Evolutionary conservation across 64 coral and sea anemone genomes (phyloP), one percentile per base, ranked within the genome.

Genomic region (Stylophora pistillata): DNA sequence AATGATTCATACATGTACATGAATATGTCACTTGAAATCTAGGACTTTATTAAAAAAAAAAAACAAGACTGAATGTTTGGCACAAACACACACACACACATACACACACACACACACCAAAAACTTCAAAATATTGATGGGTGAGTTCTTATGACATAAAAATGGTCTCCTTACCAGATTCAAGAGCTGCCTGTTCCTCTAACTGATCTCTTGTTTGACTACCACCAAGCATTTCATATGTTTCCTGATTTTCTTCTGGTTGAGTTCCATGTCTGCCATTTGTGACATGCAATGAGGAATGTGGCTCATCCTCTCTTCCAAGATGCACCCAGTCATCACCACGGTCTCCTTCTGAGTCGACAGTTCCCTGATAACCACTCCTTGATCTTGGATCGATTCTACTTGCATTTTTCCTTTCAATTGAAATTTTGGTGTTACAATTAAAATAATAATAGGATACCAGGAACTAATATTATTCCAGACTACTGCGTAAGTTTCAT

Each of bases 301-400:
- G 13, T 20, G 52, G 21, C 5, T 53, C 80, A 53, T 83, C 59
- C 21, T 89, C 87, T 66, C 1, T 23, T 9, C 73, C 58, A n/a
- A 91, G n/a, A 69, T 91, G 59, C 1, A 86, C 81, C 90, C 90
- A 91, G 2, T 91, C 90, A n/a, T 86, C 90, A 10, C 47, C 73
- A 15, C 28, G 37, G 37, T 47, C 4, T 56, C 59, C 68, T 7
- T 58, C 62, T n/a, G 80, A 23, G 15, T 62, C 53, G 56, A 23
- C 79, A 68, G 20, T 13, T 34, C 10, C 32, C 31, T 53, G 37
- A 47, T 47, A 23, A 14, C 62, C 37, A 18, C 21, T 15, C 4
- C 0, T 6, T 15, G 15, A 74, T 86, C 53, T 77, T 4, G 81
- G 90, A 27, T 85, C 68, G 0, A 84, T 30, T 59, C 76, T 75